phyloP scores from a whole-genome alignment of 2,113 vertebrate genomes.

The Oreochromis spilurus region DNA sequence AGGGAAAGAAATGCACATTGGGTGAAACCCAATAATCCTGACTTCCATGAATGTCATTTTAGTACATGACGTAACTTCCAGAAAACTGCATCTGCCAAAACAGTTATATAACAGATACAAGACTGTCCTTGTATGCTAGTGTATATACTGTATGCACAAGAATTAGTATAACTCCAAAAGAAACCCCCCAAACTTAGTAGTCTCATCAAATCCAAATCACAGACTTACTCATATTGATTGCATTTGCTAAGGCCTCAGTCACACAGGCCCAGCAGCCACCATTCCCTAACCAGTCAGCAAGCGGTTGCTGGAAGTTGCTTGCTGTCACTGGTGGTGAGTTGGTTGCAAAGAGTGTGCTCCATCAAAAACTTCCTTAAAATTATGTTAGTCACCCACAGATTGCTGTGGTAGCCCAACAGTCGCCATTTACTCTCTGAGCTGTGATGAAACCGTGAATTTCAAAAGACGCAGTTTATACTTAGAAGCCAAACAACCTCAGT shows the following conservation, averaged over 20 bases:
- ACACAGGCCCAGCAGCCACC: neutral
- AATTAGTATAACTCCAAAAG: neutral
- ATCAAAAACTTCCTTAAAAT: neutral
- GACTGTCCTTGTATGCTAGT: neutral
- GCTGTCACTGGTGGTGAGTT: neutral
- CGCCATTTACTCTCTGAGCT: neutral
- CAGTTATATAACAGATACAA: neutral
- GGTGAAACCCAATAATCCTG: neutral
- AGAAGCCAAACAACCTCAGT: neutral
- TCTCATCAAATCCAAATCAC: neutral
- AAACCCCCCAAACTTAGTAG: neutral
- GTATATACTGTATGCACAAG: neutral
- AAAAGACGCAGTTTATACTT: neutral
- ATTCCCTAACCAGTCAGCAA: neutral
- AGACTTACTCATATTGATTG: neutral
- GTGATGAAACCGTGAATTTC: neutral
- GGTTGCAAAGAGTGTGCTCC: neutral
- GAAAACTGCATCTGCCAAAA: neutral
- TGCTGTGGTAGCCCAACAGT: neutral
- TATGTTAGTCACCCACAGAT: accelerated
- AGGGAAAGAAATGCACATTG: neutral
- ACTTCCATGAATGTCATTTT: too few species aligned
- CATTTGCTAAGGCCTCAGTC: neutral
- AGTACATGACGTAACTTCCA: neutral
- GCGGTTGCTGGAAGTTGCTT: neutral